Base-by-base conservation (phyloP, 2,797 vertebrate genomes). In the Zenarchopterus dispar region DNA sequence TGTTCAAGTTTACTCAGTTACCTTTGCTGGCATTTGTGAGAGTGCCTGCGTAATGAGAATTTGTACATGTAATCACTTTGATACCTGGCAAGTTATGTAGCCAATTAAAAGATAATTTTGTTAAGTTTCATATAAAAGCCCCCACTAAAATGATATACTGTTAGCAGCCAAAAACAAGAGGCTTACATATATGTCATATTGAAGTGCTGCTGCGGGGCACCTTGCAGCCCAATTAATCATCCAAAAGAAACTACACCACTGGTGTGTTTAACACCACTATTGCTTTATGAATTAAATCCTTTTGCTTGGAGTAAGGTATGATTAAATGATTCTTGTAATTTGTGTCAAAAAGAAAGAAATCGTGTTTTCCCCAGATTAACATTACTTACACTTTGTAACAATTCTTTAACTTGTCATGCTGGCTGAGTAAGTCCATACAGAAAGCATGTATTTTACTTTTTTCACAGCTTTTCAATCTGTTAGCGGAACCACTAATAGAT, bases 221-320 rank as follows among this genome's bases (percentile, higher is more conserved):
- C 51, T 62, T 23, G 23, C 31, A 33, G 42, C 77, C 19, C 33
- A 80, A 82, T 74, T 36, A 77, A 82, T 80, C 49, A 70, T 52
- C 24, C 2, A 2, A 68, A 65, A 62, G 22, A 49, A 69, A 56
- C 68, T 21, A 51, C 16, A 62, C 36, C 9, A 48, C 48, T 63
- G 18, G 28, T 33, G 39, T 56, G 51, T 62, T 58, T 7, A 56
- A 45, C 26, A 53, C 11, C 49, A 51, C 16, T 39, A 48, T 62
- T 56, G 41, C 45, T 53, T 76, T 62, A 57, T 47, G 59, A 56
- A 70, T 69, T 22, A 31, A 62, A 53, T 50, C 16, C 66, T 58
- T 72, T 78, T 19, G 22, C 7, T 7, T 47, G 41, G 36, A 8
- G 2, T 21, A 18, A 42, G 47, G 17, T 28, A 28, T 39, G 26